Evolutionary conservation across 2,888 invertebrate species (phyloP), one percentile per base, ranked within the genome.

Genomic region (Elysia crispata): DNA sequence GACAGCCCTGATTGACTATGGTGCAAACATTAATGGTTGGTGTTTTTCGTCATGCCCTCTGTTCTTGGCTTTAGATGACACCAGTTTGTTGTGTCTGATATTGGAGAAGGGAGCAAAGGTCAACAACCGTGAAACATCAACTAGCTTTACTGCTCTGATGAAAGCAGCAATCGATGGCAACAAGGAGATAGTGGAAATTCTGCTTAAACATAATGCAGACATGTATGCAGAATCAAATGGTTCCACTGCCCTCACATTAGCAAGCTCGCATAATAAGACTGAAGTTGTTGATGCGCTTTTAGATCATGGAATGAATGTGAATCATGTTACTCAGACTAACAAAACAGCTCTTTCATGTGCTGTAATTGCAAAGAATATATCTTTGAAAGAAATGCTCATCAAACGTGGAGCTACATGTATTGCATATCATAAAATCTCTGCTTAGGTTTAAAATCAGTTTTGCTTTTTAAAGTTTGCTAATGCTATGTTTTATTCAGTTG

Each of bases 371-470:
- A 6, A 3, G 11, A 11, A 41, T 6, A 41, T 6, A 41, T 11
- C 3, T 3, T 41, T 3, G 3, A 6, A 6, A 1, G 73, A 78
- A 64, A 49, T 62, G n/a, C 41, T 78, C 13, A 64, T 78, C 28
- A 60, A 30, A 49, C 49, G 6, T 28, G 78, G 73, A 20, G 78
- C 73, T 25, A 25, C n/a, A n/a, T n/a, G n/a, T n/a, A n/a, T n/a
- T n/a, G n/a, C n/a, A n/a, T n/a, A n/a, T n/a, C n/a, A n/a, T n/a
- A n/a, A n/a, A n/a, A n/a, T n/a, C n/a, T n/a, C n/a, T n/a, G n/a
- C n/a, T n/a, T n/a, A n/a, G n/a, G n/a, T n/a, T n/a, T n/a, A n/a
- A n/a, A n/a, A n/a, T n/a, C n/a, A n/a, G n/a, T n/a, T n/a, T n/a
- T n/a, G n/a, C n/a, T n/a, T n/a, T n/a, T n/a, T n/a, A n/a, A n/a